phyloP scores from a whole-genome alignment of 2,888 invertebrate species.

The Ecliptopera silaceata region DNA sequence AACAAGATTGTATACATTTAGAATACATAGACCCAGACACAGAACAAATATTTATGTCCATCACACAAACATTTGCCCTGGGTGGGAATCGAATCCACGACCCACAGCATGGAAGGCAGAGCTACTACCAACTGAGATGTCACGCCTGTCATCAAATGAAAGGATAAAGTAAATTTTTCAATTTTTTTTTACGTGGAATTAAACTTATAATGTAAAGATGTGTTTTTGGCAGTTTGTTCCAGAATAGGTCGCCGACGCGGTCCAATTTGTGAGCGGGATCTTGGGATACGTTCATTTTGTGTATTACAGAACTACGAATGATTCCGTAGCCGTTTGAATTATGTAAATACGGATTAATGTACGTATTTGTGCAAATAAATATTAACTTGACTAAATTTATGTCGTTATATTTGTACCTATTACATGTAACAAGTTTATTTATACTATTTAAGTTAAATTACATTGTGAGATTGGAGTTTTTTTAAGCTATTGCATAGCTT shows the following conservation, averaged over 20 bases:
- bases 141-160: no score
- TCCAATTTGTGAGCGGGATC: constrained; percentile 81
- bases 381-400: constrained; percentile 33
- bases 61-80: no score
- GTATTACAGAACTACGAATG: constrained; percentile 73
- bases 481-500: no score
- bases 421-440: neutral
- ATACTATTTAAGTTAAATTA: neutral
- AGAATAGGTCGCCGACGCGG: constrained; percentile 66
- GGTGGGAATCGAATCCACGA: no score
- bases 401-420: neutral
- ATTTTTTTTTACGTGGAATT: no score
- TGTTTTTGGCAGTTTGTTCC: constrained; percentile 28
- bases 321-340: constrained; percentile 68
- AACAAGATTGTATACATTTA: no score
- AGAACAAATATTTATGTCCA: no score
- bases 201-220: no score
- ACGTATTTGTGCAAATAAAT: constrained; percentile 61
- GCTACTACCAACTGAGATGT: no score
- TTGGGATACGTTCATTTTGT: constrained; percentile 82
- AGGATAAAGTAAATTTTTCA: no score
- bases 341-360: constrained; percentile 76
- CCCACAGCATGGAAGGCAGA: no score
- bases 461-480: neutral
- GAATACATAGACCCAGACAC: no score